Base-by-base conservation (phyloP, 2,797 vertebrate species). In the Alectoris magna region DNA sequence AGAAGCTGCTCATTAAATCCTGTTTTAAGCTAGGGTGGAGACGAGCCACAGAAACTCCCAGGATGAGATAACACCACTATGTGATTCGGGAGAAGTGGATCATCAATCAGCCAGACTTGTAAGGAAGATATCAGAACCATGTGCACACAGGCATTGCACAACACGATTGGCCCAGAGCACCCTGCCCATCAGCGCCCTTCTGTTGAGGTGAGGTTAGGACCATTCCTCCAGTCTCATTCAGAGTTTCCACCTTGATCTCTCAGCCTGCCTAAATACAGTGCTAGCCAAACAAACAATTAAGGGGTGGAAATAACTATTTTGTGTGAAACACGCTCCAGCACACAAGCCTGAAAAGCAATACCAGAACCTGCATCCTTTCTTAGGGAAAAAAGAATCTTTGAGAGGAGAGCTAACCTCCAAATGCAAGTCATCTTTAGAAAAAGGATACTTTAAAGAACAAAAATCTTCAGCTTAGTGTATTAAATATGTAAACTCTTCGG, bases 1-100 rank as follows among this genome's bases (percentile, higher is more conserved):
- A 88, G 78, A 92, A 95, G 74, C 93, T 90, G 78, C 62, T 94
- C 53, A 88, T 88, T 88, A 93, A 90, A 15, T 74, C 27, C 66
- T 87, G 34, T 88, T 84, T 87, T 80, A 73, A 82, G 34, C 11
- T 31, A 41, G 71, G 80, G 86, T 48, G 71, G 83, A 93, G 85
- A 90, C n/a, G 62, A 91, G 83, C 83, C 68, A 3, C 79, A 94
- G 83, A 90, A 93, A 87, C 82, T 88, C 83, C 85, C 77, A 73
- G 48, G 58, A 64, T 38, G 66, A 94, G 79, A 66, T 87, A 95
- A 59, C 66, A 26, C 29, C 68, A 49, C 11, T 71, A 71, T 84
- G 60, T 91, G 76, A 85, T 88, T 74, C 66, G 74, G 4, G 5
- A 85, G 63, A 72, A 78, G 48, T 4, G 11, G 36, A 68, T 53